Evolutionary conservation across 2,888 invertebrate genomes (phyloP).

Genomic region (Agrilus biguttatus): DNA sequence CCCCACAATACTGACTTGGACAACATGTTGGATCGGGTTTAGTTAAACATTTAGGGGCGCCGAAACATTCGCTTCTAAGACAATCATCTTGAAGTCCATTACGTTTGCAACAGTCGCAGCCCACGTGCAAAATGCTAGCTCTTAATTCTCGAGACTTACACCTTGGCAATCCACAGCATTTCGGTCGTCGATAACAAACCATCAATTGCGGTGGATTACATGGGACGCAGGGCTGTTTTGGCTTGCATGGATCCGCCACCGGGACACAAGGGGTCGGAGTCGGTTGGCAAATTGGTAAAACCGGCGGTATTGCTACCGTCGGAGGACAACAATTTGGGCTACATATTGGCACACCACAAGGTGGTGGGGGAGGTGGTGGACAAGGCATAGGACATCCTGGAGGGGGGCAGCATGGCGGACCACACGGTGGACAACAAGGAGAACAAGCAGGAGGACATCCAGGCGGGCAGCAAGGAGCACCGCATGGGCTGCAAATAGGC

Average conservation of each 20-base stretch:
- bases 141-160: slow-evolving; percentile 37
- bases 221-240: slow-evolving; percentile 41
- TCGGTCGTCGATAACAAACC: slow-evolving; percentile 34
- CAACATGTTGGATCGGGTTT: slow-evolving; percentile 41
- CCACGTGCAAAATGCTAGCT: slow-evolving; percentile 39
- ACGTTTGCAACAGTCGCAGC: slow-evolving; percentile 43
- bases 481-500: slow-evolving; percentile 37
- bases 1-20: slow-evolving; percentile 30
- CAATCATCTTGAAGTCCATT: slow-evolving; percentile 46
- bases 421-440: slow-evolving; percentile 32
- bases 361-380: slow-evolving; percentile 32
- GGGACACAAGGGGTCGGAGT: slow-evolving; percentile 36
- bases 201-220: slow-evolving; percentile 43
- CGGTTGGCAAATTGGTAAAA: slow-evolving; percentile 30
- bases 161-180: slow-evolving; percentile 25
- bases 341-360: slow-evolving; percentile 19
- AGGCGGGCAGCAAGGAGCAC: slow-evolving; percentile 31
- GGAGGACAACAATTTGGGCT: slow-evolving; percentile 19
- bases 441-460: slow-evolving; percentile 31
- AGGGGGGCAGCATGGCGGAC: slow-evolving; percentile 30
- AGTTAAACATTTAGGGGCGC: slow-evolving; percentile 36
- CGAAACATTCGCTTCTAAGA: slow-evolving; percentile 38
- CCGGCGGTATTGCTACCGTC: slow-evolving; percentile 40
- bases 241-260: slow-evolving; percentile 33
- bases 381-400: slow-evolving; percentile 22